Evolutionary conservation across 2,888 invertebrate genomes (phyloP).

Genomic region (Ceramica pisi): DNA sequence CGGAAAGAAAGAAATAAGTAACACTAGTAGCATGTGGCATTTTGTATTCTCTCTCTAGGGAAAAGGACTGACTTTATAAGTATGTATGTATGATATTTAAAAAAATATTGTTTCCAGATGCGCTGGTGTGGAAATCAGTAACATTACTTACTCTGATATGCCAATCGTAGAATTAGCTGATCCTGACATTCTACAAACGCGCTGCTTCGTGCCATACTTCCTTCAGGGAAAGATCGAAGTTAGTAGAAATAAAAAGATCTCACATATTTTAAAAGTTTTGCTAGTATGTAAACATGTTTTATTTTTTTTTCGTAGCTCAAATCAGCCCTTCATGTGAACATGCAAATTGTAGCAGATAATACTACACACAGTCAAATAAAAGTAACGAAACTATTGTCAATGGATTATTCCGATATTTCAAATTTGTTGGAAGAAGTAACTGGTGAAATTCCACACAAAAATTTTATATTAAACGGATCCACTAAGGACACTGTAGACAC

Average conservation of each 20-base stretch:
- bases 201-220: conserved; percentile 43
- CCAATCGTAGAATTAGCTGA: conserved; percentile 24
- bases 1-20: too few species aligned
- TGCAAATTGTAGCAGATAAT: conserved; percentile 78
- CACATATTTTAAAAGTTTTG: neutral
- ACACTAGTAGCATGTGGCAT: too few species aligned
- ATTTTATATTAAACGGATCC: conserved; percentile 27
- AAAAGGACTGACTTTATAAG: too few species aligned
- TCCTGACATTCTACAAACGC: conserved; percentile 36
- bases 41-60: too few species aligned
- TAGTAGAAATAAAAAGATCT: conserved; percentile 1
- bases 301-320: conserved; percentile 67
- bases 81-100: neutral
- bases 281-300: neutral
- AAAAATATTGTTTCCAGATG: conserved; percentile 26
- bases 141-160: conserved; percentile 15
- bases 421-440: conserved; percentile 53
- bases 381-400: conserved; percentile 62
- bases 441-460: conserved; percentile 51
- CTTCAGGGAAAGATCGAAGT: conserved; percentile 38
- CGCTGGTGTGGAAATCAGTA: conserved; percentile 44
- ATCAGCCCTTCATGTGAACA: conserved; percentile 70
- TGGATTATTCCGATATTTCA: conserved; percentile 52
- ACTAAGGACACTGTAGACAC: conserved; percentile 21
- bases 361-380: conserved; percentile 54